phyloP scores from a whole-genome alignment of 2,113 vertebrate species.

The Bungarus multicinctus region DNA sequence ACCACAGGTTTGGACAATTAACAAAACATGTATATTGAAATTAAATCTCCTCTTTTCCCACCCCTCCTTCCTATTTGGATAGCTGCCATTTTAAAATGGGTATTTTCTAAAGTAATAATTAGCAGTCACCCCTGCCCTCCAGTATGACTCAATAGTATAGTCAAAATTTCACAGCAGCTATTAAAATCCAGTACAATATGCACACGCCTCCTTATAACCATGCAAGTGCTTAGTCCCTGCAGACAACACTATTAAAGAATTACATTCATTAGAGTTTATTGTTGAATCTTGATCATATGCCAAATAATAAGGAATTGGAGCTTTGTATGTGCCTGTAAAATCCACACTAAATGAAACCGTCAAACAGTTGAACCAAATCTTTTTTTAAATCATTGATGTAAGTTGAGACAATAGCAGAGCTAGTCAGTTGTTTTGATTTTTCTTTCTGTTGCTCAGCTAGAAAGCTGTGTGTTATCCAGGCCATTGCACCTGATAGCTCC shows the following conservation, averaged over 20 bases:
- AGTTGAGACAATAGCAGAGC: conserved; percentile 58
- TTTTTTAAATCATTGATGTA: conserved; percentile 49
- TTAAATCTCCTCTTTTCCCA: background rate
- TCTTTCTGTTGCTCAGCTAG: conserved; percentile 51
- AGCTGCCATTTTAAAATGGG: conserved; percentile 35
- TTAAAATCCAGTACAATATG: conserved; percentile 59
- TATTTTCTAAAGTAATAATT: conserved; percentile 57
- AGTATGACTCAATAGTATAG: conserved; percentile 44
- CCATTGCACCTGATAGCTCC: conserved; percentile 50
- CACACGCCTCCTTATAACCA: conserved; percentile 40
- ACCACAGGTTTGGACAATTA: background rate
- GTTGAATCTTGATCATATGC: conserved; percentile 40
- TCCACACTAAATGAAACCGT: conserved; percentile 30
- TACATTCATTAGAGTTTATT: conserved; percentile 55
- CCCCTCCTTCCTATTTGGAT: conserved; percentile 9
- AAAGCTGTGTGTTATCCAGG: conserved; percentile 46
- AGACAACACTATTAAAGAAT: conserved; percentile 58
- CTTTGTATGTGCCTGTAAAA: conserved; percentile 51
- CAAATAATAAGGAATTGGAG: conserved; percentile 38
- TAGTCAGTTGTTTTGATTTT: conserved; percentile 53
- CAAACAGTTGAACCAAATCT: conserved; percentile 55
- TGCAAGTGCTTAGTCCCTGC: conserved; percentile 54
- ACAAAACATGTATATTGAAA: background rate
- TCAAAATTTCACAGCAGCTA: conserved; percentile 62
- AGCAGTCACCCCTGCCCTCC: conserved; percentile 23